phyloP scores from a whole-genome alignment of 1,140 invertebrate species.

The Diprion similis region DNA sequence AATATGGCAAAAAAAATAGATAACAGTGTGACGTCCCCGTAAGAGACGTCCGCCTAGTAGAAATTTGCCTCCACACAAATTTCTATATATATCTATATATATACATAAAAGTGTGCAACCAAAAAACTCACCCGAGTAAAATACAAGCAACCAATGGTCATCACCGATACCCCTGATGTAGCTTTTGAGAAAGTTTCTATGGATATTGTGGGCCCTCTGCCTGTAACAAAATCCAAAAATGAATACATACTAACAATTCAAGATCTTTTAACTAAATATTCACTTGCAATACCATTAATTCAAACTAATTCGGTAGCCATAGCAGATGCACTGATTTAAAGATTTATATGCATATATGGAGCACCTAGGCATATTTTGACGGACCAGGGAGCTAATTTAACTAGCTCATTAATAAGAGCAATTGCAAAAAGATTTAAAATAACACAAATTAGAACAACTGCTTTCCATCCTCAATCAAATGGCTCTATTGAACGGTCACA shows the following conservation, averaged over 20 bases:
- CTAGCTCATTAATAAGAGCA: conserved; percentile 29
- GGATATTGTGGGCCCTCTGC: conserved; percentile 34
- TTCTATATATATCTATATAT: not conserved
- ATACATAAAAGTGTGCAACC: conserved; percentile 8
- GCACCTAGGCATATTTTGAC: conserved; percentile 36
- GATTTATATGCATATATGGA: conserved; percentile 37
- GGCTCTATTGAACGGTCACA: conserved; percentile 38
- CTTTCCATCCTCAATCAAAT: conserved; percentile 18
- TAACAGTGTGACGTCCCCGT: no score
- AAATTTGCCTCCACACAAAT: no score
- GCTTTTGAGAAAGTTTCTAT: conserved; percentile 21
- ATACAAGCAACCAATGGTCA: conserved; percentile 23
- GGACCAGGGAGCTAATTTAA: conserved; percentile 42
- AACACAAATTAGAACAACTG: not conserved
- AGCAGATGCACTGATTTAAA: conserved; percentile 16
- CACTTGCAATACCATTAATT: conserved; percentile 26
- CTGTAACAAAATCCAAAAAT: conserved; percentile 30
- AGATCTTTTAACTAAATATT: conserved; percentile 42
- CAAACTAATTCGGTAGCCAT: conserved; percentile 23
- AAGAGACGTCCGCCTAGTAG: no score
- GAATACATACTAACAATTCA: conserved; percentile 40
- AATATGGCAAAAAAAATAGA: no score
- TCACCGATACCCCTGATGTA: conserved; percentile 23
- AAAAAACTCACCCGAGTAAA: conserved; percentile 27
- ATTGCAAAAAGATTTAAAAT: not conserved